Conservation (phyloP, 2,888 invertebrate genomes). For the Callyntrura sp. region DNA sequence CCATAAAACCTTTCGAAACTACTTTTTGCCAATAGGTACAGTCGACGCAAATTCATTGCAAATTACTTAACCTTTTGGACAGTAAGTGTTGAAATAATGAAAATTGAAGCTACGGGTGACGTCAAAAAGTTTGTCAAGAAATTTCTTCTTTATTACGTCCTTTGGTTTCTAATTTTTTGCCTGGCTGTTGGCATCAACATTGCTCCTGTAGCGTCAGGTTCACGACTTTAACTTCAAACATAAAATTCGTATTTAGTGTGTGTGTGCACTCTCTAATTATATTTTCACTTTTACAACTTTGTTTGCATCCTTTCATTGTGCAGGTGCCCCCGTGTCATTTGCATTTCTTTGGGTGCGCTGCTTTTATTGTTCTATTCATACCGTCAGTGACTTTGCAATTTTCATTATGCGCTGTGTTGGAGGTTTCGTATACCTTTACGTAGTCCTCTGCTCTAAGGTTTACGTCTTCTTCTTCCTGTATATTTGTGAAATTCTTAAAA, state of each 20-base stretch:
- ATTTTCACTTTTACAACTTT: no score
- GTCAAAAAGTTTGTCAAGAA: slow-evolving; percentile 54
- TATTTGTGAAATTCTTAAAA: slow-evolving; percentile 77
- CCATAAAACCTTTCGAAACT: background rate
- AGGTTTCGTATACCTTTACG: slow-evolving; percentile 62
- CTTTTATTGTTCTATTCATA: slow-evolving; percentile 57
- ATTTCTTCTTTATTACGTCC: slow-evolving; percentile 65
- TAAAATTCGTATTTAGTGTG: background rate
- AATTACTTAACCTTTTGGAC: slow-evolving; percentile 77
- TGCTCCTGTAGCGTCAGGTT: slow-evolving; percentile 75
- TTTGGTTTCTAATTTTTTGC: slow-evolving; percentile 55
- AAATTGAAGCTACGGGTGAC: slow-evolving; percentile 77
- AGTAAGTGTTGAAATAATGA: slow-evolving; percentile 79
- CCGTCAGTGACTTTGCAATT: slow-evolving; percentile 35
- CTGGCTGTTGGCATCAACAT: slow-evolving; percentile 1
- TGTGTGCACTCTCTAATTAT: no score
- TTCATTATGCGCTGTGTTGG: slow-evolving; percentile 10
- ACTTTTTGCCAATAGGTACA: slow-evolving; percentile 36
- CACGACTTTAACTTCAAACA: background rate
- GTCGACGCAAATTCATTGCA: slow-evolving; percentile 63
- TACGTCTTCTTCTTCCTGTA: slow-evolving; percentile 80
- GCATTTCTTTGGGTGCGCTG: slow-evolving; percentile 65
- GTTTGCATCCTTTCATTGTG: background rate
- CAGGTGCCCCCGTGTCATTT: slow-evolving; percentile 74
- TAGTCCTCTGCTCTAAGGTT: slow-evolving; percentile 77